Evolutionary conservation across 2,113 vertebrate genomes (phyloP).

Genomic region (Psilopogon haemacephalus): DNA sequence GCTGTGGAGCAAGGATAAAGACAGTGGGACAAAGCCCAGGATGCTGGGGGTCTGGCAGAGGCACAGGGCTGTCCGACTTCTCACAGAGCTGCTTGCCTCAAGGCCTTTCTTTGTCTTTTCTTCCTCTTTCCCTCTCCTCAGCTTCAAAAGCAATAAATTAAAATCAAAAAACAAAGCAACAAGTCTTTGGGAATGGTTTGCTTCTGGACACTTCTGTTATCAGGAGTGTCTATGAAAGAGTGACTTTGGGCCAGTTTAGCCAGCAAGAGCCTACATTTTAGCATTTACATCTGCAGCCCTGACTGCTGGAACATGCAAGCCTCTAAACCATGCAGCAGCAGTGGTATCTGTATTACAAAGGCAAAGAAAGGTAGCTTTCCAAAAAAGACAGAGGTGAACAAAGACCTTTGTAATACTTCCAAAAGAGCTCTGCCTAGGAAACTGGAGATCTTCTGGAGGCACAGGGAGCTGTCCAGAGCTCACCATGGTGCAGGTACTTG

Average conservation of each 20-base stretch:
- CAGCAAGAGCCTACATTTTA: slow-evolving; percentile 18
- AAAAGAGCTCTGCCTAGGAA: not conserved
- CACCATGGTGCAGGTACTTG: not conserved
- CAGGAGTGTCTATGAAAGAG: not conserved
- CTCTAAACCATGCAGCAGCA: not conserved
- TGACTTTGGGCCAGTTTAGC: slow-evolving; percentile 29
- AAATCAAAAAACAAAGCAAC: slow-evolving; percentile 22
- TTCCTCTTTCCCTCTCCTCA: not conserved
- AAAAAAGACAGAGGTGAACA: not conserved
- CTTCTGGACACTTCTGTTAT: slow-evolving; percentile 32
- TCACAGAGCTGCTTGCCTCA: slow-evolving; percentile 30
- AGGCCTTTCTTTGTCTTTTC: slow-evolving; percentile 41
- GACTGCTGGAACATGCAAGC: not conserved
- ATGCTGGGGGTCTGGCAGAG: slow-evolving; percentile 49
- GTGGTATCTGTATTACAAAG: not conserved
- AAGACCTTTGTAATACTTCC: not conserved
- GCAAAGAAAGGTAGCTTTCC: slow-evolving; percentile 54
- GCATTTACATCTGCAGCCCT: not conserved
- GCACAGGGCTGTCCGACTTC: slow-evolving; percentile 3
- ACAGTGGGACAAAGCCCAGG: slow-evolving; percentile 34
- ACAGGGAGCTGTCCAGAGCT: slow-evolving; percentile 9
- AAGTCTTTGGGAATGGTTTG: slow-evolving; percentile 25
- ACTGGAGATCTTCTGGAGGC: not conserved
- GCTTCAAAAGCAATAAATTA: slow-evolving; percentile 47
- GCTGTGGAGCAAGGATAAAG: slow-evolving; percentile 50